Percentiles rank a stretch among this genome's conserved stretches.
Conservation (phyloP, 1,140 invertebrate genomes). For the Frieseomelitta varia region DNA sequence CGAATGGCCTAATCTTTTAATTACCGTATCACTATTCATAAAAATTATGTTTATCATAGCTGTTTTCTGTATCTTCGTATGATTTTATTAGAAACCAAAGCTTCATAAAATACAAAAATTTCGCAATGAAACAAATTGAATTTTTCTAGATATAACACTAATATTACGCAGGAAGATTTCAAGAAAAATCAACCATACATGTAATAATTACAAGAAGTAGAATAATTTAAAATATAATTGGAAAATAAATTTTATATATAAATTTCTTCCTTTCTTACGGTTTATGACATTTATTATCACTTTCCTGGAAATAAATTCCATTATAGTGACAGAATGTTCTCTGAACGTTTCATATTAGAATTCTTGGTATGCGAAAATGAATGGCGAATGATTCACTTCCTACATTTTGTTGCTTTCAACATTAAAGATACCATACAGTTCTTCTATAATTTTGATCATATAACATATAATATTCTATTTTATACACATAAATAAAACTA, state of each 20-base stretch:
- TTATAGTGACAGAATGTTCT: conserved; percentile 14
- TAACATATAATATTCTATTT: too few relatives aligned
- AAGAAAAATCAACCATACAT: too few relatives aligned
- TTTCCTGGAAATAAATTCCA: conserved; percentile 38
- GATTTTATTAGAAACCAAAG: background rate
- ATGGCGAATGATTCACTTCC: conserved; percentile 44
- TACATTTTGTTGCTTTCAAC: conserved; percentile 1
- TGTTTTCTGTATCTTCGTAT: background rate
- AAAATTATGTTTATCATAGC: background rate
- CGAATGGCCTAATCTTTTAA: background rate
- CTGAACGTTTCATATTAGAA: conserved; percentile 20
- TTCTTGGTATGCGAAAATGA: conserved; percentile 48
- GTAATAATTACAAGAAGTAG: too few relatives aligned
- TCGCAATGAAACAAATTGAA: background rate
- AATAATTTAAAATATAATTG: too few relatives aligned
- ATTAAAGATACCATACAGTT: too few relatives aligned
- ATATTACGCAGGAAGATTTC: background rate
- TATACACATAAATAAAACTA: background rate
- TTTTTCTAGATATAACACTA: too few relatives aligned
- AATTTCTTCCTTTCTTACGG: conserved; percentile 2
- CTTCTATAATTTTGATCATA: too few relatives aligned
- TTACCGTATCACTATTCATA: background rate
- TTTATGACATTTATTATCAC: background rate
- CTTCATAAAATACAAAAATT: background rate
- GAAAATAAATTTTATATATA: too few relatives aligned